phyloP scores from a whole-genome alignment of 2,797 vertebrate genomes.

The Cyprinodon diabolis region DNA sequence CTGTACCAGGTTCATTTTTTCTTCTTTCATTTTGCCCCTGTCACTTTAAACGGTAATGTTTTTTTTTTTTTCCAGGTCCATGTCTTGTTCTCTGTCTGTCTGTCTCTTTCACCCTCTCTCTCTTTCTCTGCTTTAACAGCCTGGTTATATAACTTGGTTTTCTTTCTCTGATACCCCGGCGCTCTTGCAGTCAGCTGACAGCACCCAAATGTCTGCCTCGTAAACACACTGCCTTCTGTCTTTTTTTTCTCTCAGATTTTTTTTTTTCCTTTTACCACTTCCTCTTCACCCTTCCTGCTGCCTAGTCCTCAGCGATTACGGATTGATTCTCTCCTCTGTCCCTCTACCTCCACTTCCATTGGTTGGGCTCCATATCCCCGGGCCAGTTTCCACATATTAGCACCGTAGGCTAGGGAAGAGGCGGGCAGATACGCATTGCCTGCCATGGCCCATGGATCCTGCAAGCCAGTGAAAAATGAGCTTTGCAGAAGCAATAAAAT shows the following conservation, averaged over 20 bases:
- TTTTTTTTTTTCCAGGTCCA: constrained; percentile 29
- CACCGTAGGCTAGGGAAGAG: constrained; percentile 80
- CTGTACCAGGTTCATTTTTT: constrained; percentile 47
- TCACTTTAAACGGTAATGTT: constrained; percentile 66
- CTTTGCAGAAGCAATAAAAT: constrained; percentile 88
- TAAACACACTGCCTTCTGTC: constrained; percentile 75
- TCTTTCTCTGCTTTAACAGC: constrained; percentile 64
- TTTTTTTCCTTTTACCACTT: constrained; percentile 28
- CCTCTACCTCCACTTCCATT: constrained; percentile 77
- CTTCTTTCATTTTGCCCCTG: constrained; percentile 64
- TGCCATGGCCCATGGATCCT: constrained; percentile 81
- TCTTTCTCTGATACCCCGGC: constrained; percentile 73
- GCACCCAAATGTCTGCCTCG: constrained; percentile 75
- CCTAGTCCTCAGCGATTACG: constrained; percentile 76
- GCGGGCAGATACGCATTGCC: constrained; percentile 83
- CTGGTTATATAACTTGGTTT: constrained; percentile 78
- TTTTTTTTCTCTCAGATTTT: constrained; percentile 56
- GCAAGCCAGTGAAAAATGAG: constrained; percentile 86
- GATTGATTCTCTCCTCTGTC: constrained; percentile 81
- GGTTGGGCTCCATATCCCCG: constrained; percentile 78
- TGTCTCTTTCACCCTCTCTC: constrained; percentile 47
- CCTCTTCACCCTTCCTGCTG: constrained; percentile 54
- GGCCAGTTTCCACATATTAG: constrained; percentile 85
- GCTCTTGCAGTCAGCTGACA: constrained; percentile 79
- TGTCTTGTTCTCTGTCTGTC: constrained; percentile 57